Evolutionary conservation across 2,113 vertebrate species (phyloP).

Genomic region (Rhombomys opimus): DNA sequence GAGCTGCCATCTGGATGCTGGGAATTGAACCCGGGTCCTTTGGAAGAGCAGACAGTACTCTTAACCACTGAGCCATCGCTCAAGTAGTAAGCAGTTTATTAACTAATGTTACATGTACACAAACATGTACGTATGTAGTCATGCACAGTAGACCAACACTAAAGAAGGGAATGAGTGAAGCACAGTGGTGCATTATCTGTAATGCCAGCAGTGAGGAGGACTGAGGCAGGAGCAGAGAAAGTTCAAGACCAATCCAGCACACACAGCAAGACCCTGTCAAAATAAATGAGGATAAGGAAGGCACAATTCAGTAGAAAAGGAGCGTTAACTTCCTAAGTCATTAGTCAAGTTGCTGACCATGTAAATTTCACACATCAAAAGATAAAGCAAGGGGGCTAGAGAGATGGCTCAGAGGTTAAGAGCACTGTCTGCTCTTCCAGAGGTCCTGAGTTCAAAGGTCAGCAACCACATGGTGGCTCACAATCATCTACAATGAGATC

Average conservation of each 20-base stretch:
- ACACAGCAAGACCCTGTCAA: not conserved
- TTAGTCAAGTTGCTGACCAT: not conserved
- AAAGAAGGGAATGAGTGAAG: not conserved
- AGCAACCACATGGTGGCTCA: no score
- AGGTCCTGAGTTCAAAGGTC: no score
- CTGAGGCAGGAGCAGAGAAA: not conserved
- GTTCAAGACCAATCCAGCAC: no score
- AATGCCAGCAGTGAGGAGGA: not conserved
- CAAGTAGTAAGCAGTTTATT: not conserved
- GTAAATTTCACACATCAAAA: conserved; percentile 11
- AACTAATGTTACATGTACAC: not conserved
- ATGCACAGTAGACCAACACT: not conserved
- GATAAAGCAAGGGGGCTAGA: not conserved
- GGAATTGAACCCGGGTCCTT: no score
- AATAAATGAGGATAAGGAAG: not conserved
- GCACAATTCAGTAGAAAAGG: not conserved
- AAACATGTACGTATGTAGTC: not conserved
- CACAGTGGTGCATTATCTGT: not conserved
- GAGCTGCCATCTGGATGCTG: no score
- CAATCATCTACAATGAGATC: no score
- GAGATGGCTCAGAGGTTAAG: no score
- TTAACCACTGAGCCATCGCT: no score
- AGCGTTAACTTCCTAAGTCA: conserved; percentile 26
- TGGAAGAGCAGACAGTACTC: no score
- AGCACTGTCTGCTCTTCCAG: no score